Conservation (phyloP, 2,888 invertebrate genomes). For the Pyrgus malvae region DNA sequence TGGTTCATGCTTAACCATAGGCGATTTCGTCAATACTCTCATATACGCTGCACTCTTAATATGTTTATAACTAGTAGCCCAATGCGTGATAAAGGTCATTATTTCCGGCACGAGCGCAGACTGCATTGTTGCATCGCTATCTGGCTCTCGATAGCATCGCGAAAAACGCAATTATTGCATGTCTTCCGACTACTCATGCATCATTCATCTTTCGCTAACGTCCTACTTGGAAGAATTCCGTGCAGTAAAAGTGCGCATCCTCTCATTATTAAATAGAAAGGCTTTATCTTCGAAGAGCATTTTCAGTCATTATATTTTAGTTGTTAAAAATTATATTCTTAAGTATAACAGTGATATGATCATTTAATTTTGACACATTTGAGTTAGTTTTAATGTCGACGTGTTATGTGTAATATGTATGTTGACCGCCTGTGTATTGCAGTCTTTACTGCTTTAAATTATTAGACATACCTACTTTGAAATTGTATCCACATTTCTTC, state of each 20-base stretch:
- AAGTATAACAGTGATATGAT: too few relatives aligned
- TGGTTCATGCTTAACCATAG: too few relatives aligned
- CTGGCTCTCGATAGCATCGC: conserved; percentile 11
- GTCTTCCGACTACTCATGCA: conserved; percentile 22
- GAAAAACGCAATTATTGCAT: conserved; percentile 22
- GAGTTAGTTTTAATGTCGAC: too few relatives aligned
- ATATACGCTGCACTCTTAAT: too few relatives aligned
- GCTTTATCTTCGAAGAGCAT: too few relatives aligned
- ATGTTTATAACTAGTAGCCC: background rate
- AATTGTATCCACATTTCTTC: too few relatives aligned
- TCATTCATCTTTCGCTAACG: conserved; percentile 15
- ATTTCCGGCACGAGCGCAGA: conserved; percentile 15
- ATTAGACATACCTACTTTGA: background rate
- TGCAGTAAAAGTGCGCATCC: conserved; percentile 22
- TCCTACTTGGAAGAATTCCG: conserved; percentile 16
- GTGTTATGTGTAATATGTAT: background rate
- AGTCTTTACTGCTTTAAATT: background rate
- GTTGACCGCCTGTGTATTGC: background rate
- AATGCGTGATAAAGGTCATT: conserved; percentile 16
- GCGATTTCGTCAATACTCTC: too few relatives aligned
- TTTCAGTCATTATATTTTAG: background rate
- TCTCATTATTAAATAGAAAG: conserved; percentile 8
- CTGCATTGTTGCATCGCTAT: conserved; percentile 22
- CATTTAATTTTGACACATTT: too few relatives aligned
- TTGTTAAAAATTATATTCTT: too few relatives aligned